phyloP scores from a whole-genome alignment of 2,113 vertebrate genomes.

The Saimiri boliviensis region DNA sequence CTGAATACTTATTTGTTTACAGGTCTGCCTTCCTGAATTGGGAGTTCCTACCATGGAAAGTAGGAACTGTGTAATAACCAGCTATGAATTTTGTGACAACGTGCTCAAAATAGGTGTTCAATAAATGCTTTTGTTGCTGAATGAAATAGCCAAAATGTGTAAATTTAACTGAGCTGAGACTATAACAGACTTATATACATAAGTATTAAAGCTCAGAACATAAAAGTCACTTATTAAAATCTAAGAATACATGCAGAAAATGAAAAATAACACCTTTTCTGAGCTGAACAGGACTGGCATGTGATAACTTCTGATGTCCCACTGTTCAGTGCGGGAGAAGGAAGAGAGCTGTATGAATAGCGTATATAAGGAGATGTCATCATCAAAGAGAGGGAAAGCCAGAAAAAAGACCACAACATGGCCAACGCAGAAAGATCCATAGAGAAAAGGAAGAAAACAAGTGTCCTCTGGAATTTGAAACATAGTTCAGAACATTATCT shows the following conservation, averaged over 20 bases:
- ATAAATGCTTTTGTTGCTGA: not conserved
- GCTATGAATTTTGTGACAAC: not conserved
- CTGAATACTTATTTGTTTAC: not conserved
- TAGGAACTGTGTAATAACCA: not conserved
- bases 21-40: not conserved
- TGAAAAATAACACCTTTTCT: not conserved
- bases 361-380: not conserved
- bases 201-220: not conserved
- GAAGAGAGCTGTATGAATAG: not conserved
- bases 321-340: not conserved
- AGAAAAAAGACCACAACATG: not conserved
- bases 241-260: not conserved
- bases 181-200: not conserved
- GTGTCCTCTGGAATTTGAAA: not conserved
- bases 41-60: not conserved
- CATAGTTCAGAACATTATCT: not conserved
- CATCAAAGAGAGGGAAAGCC: not conserved
- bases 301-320: not conserved
- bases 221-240: conserved; percentile 7
- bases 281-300: not conserved
- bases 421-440: not conserved
- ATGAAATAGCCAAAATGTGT: conserved; percentile 25
- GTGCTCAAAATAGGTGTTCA: not conserved
- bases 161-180: not conserved
- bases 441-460: not conserved